These are phyloP conservation scores for Xylota sylvarum DNA, from an alignment of 2,888 invertebrate species.

Conservation along the genomic window DNA sequence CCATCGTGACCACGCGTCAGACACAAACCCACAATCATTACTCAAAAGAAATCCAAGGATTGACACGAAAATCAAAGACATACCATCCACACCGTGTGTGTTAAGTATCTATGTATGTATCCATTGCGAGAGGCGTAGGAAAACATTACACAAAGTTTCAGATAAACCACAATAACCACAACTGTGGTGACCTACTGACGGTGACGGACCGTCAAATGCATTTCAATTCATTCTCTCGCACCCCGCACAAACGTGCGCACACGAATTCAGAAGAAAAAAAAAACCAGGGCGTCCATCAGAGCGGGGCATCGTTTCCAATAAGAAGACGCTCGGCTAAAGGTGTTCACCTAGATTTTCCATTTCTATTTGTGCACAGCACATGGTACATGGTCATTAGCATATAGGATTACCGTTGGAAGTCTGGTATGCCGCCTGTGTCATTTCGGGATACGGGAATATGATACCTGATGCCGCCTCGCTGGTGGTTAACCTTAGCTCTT, in stretches of 20 bases:
- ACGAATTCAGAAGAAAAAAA: constrained; percentile 22
- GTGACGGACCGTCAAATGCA: constrained; percentile 31
- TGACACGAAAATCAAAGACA: constrained; percentile 23
- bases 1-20: constrained; percentile 7
- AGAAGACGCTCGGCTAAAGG: constrained; percentile 37
- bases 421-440: constrained; percentile 46
- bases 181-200: constrained; percentile 55
- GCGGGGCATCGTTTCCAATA: constrained; percentile 29
- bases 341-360: constrained; percentile 63
- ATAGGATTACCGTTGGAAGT: constrained; percentile 54
- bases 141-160: constrained; percentile 14
- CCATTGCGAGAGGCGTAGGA: not conserved
- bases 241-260: not conserved
- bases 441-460: constrained; percentile 28
- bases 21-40: constrained; percentile 32
- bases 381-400: constrained; percentile 42
- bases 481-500: constrained; percentile 5
- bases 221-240: constrained; percentile 29
- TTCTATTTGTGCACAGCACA: constrained; percentile 44
- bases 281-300: constrained; percentile 36
- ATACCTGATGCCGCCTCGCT: constrained; percentile 14
- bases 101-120: not conserved
- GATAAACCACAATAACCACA: constrained; percentile 44
- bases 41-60: constrained; percentile 20
- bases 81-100: not conserved